Conservation (phyloP, 2,113 vertebrate genomes). For the Chauna torquata region DNA sequence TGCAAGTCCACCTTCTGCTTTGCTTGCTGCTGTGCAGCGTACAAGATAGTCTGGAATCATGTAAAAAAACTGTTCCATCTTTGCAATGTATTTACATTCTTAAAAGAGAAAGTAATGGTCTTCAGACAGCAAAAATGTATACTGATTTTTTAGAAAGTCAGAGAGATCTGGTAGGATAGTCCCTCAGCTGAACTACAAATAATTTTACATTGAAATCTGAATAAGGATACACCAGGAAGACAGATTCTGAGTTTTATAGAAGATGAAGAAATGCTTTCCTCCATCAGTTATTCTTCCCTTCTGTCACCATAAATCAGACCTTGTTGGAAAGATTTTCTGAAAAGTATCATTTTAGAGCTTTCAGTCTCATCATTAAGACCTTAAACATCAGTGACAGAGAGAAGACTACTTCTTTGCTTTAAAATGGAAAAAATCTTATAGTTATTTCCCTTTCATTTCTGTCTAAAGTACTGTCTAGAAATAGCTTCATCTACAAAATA, state of each 20-base stretch:
- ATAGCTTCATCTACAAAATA: not conserved
- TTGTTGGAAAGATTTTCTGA: not conserved
- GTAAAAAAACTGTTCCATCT: not conserved
- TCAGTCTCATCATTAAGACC: not conserved
- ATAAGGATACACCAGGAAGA: not conserved
- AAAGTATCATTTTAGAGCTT: not conserved
- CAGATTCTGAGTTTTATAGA: not conserved
- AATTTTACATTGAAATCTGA: not conserved
- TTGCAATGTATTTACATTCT: not conserved
- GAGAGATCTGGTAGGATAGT: not conserved
- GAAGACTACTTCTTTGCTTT: not conserved
- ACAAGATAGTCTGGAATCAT: not conserved
- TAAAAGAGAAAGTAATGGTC: not conserved
- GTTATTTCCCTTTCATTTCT: not conserved
- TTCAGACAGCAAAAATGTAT: not conserved
- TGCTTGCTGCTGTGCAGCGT: not conserved
- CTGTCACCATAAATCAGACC: not conserved
- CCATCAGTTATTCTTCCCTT: not conserved
- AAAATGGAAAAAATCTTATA: not conserved
- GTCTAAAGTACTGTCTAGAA: not conserved
- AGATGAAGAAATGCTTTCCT: not conserved
- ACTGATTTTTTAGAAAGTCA: not conserved
- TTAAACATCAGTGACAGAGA: not conserved
- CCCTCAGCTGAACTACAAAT: not conserved
- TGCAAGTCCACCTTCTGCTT: not conserved